Evolutionary conservation across 1,140 invertebrate species (phyloP).

Genomic region (Camponotus vicinus): DNA sequence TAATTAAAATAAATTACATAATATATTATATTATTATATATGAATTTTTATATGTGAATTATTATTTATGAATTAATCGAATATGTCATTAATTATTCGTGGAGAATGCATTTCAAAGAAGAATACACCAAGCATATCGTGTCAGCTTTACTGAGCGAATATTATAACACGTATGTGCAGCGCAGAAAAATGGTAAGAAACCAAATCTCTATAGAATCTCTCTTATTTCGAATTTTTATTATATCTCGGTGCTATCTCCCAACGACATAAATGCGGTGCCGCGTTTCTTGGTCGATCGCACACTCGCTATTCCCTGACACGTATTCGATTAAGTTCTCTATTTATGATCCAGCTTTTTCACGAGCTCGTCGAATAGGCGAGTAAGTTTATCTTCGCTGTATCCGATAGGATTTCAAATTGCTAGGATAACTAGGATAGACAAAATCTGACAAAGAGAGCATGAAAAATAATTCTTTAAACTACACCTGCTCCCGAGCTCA

Average conservation of each 20-base stretch:
- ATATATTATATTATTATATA: too few species aligned
- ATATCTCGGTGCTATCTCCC: not conserved
- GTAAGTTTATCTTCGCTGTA: not conserved
- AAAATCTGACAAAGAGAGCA: conserved; percentile 4
- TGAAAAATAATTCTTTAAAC: conserved; percentile 25
- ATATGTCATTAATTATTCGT: too few species aligned
- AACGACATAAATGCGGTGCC: conserved; percentile 35
- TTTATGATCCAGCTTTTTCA: conserved; percentile 44
- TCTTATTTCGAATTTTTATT: conserved; percentile 27
- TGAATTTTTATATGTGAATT: too few species aligned
- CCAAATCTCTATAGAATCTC: not conserved
- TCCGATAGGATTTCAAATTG: conserved; percentile 11
- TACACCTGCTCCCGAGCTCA: conserved; percentile 22
- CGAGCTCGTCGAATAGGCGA: not conserved
- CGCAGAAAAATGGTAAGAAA: too few species aligned
- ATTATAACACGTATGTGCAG: too few species aligned
- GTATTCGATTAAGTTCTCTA: conserved; percentile 66
- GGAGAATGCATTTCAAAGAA: too few species aligned
- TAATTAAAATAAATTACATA: too few species aligned
- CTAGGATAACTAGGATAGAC: not conserved
- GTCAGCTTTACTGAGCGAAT: too few species aligned
- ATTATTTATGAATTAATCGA: too few species aligned
- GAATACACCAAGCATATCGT: too few species aligned
- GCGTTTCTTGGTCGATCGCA: conserved; percentile 39
- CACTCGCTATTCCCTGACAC: conserved; percentile 36